A percentile compares a stretch with the other conserved stretches of the same genome.
Evolutionary conservation across 2,888 invertebrate species (phyloP).

Genomic region (Netelia inedita): DNA sequence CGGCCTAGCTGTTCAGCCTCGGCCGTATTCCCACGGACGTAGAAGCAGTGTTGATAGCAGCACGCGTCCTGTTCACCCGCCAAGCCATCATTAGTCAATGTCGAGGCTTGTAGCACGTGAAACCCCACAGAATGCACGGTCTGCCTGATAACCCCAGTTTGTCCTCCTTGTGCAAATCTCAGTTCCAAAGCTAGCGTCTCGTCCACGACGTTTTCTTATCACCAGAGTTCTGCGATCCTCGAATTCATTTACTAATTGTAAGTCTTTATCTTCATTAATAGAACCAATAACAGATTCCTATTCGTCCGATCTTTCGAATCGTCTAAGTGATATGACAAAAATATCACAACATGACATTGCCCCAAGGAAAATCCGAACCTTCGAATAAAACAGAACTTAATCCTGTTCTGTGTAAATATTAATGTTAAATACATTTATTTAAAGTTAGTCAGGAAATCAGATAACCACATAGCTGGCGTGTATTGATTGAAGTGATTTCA

Average conservation of each 20-base stretch:
- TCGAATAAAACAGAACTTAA: no score
- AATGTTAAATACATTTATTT: no score
- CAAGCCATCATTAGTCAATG: slow-evolving; percentile 85
- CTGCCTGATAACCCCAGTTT: slow-evolving; percentile 80
- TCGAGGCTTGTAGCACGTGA: slow-evolving; percentile 83
- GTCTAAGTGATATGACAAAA: background rate
- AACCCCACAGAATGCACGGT: slow-evolving; percentile 81
- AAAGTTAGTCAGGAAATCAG: no score
- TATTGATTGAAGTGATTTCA: no score
- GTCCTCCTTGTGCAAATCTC: slow-evolving; percentile 79
- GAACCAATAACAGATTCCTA: background rate
- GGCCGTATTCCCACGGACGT: slow-evolving; percentile 62
- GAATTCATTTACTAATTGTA: slow-evolving; percentile 54
- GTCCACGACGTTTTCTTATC: slow-evolving; percentile 57
- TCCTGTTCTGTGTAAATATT: no score
- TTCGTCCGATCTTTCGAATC: background rate
- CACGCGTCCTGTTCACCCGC: slow-evolving; percentile 78
- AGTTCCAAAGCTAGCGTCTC: slow-evolving; percentile 70
- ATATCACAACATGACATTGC: background rate
- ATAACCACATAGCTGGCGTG: no score
- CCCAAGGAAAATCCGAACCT: no score
- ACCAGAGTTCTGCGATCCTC: slow-evolving; percentile 43
- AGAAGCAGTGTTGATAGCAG: slow-evolving; percentile 60
- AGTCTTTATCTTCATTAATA: slow-evolving; percentile 30
- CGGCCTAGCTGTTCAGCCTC: slow-evolving; percentile 63